These are phyloP conservation scores for Philopotamus ludificatus DNA, from an alignment of 1,140 invertebrate species.

Conservation along the genomic window DNA sequence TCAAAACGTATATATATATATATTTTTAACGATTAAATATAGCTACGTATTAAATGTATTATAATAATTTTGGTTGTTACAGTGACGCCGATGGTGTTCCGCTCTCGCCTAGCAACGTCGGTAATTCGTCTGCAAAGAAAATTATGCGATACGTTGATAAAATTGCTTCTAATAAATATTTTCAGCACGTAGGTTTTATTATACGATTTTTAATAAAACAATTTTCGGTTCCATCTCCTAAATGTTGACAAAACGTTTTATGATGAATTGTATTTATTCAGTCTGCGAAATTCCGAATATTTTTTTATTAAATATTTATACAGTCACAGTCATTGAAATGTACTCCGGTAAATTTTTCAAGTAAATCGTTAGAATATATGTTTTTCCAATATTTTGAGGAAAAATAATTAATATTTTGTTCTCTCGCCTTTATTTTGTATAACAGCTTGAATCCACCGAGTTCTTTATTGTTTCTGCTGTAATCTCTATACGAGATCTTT, in stretches of 20 bases:
- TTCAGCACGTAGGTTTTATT: slow-evolving; percentile 66
- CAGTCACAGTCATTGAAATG: too few relatives aligned
- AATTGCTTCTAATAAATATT: slow-evolving; percentile 87
- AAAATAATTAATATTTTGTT: too few relatives aligned
- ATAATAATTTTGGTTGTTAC: slow-evolving; percentile 13
- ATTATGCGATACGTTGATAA: slow-evolving; percentile 86
- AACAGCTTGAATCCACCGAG: too few relatives aligned
- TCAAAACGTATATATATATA: slow-evolving; percentile 26
- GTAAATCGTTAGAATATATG: too few relatives aligned
- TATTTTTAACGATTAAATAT: slow-evolving; percentile 8
- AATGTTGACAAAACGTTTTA: neutral
- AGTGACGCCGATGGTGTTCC: slow-evolving; percentile 18
- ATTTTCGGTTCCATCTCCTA: too few relatives aligned
- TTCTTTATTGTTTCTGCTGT: too few relatives aligned
- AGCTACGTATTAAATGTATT: too few relatives aligned
- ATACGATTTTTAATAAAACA: slow-evolving; percentile 1
- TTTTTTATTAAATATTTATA: too few relatives aligned
- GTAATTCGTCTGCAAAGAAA: slow-evolving; percentile 64
- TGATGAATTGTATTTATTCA: neutral
- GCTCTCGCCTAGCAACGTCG: slow-evolving; percentile 24
- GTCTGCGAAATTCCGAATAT: neutral
- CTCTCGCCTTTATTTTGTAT: too few relatives aligned
- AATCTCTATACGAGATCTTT: too few relatives aligned
- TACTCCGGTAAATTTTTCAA: too few relatives aligned
- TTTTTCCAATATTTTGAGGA: too few relatives aligned